These are phyloP conservation scores for Eriosoma lanigerum DNA, from an alignment of 1,140 invertebrate species.

Conservation along the genomic window DNA sequence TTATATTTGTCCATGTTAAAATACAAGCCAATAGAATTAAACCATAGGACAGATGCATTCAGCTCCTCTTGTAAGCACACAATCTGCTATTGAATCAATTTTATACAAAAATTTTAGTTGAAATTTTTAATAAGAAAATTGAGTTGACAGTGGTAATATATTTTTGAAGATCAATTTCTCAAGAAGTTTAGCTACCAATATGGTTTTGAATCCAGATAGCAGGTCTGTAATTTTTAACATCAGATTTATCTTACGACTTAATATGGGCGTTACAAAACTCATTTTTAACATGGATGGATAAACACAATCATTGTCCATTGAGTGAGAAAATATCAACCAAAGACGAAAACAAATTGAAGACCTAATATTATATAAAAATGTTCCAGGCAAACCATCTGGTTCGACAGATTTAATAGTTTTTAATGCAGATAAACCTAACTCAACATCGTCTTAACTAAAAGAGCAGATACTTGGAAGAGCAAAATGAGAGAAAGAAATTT, in stretches of 20 bases:
- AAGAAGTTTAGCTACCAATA: neutral
- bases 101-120: neutral
- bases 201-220: neutral
- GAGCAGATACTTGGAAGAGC: neutral
- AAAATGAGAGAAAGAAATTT: neutral
- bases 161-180: neutral
- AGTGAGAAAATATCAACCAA: neutral
- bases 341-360: neutral
- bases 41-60: neutral
- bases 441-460: neutral
- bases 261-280: neutral
- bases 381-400: neutral
- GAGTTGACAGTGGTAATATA: neutral
- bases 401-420: neutral
- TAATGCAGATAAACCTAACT: neutral
- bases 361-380: neutral
- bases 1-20: neutral
- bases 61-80: neutral
- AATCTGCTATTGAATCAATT: neutral
- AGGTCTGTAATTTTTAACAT: neutral
- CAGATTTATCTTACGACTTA: neutral
- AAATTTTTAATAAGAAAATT: neutral
- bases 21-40: neutral
- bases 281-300: neutral
- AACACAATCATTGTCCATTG: neutral